Conservation (phyloP, 2,888 invertebrate genomes). For the Agrotis puta region DNA sequence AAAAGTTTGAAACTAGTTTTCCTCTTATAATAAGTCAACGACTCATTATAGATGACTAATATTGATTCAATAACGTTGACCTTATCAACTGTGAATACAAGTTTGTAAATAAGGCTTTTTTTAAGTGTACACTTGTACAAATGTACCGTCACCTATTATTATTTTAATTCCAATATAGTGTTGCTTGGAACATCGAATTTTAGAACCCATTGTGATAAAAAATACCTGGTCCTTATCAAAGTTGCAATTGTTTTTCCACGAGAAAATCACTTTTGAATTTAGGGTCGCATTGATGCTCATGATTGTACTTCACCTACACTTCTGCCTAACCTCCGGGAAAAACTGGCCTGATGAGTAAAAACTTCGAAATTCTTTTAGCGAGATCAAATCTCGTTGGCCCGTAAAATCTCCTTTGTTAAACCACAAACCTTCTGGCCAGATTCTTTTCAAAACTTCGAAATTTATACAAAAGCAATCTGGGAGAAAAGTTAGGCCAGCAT, state of each 20-base stretch:
- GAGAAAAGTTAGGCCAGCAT: constrained; percentile 18
- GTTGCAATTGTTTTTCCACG: too few species aligned
- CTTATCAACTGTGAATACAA: background rate
- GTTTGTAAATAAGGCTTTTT: too few species aligned
- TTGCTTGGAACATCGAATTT: too few species aligned
- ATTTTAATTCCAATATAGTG: too few species aligned
- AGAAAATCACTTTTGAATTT: too few species aligned
- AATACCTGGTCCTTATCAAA: too few species aligned
- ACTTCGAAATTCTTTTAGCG: background rate
- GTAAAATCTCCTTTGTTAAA: constrained; percentile 34
- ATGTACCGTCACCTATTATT: too few species aligned
- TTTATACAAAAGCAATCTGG: constrained; percentile 20
- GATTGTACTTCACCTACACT: too few species aligned
- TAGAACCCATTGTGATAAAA: too few species aligned
- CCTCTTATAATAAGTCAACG: background rate
- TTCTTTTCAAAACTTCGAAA: constrained; percentile 17
- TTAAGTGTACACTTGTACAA: too few species aligned
- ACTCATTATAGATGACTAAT: background rate
- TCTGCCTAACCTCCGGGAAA: too few species aligned
- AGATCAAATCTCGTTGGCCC: background rate
- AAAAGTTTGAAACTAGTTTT: background rate
- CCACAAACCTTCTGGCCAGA: constrained; percentile 12
- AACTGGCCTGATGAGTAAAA: background rate
- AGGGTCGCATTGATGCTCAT: too few species aligned
- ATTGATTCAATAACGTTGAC: background rate